A percentile compares a stretch with the other conserved stretches of the same genome.
Conservation (phyloP, 2,888 invertebrate genomes). For the Microctonus brassicae region DNA sequence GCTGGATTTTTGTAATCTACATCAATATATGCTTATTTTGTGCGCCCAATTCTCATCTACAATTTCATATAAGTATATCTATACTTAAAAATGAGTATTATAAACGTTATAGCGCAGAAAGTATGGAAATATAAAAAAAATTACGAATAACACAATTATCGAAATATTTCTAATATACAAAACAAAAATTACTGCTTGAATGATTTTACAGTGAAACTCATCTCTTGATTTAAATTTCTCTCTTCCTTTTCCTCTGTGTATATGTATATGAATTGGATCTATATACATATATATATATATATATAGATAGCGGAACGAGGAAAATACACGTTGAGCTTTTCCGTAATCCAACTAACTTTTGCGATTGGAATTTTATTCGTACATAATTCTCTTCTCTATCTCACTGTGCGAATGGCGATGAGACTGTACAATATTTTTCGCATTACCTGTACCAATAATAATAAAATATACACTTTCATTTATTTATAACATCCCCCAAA, state of each 20-base stretch:
- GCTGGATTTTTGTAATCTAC: background rate
- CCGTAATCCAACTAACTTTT: conserved; percentile 47
- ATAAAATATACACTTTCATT: conserved; percentile 30
- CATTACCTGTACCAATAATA: no score
- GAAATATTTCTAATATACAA: background rate
- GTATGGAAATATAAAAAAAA: background rate
- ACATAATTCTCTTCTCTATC: conserved; percentile 31
- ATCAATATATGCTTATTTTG: background rate
- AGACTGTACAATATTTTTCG: background rate
- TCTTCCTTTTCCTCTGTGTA: no score
- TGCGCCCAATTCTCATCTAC: background rate
- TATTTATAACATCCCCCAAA: no score
- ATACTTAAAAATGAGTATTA: no score
- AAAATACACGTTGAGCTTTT: conserved; percentile 38
- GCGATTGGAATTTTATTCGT: conserved; percentile 43
- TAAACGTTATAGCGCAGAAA: no score
- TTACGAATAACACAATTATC: background rate
- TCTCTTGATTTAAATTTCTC: background rate
- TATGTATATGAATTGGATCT: no score
- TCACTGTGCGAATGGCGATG: background rate
- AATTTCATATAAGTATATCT: no score
- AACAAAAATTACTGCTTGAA: background rate
- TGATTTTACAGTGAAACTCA: background rate
- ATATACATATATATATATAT: background rate
- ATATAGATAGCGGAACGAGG: background rate